A percentile compares a stretch with the other conserved stretches of the same genome.
These are phyloP conservation scores for Tetrax tetrax DNA, from an alignment of 2,113 vertebrate species.

Conservation along the genomic window DNA sequence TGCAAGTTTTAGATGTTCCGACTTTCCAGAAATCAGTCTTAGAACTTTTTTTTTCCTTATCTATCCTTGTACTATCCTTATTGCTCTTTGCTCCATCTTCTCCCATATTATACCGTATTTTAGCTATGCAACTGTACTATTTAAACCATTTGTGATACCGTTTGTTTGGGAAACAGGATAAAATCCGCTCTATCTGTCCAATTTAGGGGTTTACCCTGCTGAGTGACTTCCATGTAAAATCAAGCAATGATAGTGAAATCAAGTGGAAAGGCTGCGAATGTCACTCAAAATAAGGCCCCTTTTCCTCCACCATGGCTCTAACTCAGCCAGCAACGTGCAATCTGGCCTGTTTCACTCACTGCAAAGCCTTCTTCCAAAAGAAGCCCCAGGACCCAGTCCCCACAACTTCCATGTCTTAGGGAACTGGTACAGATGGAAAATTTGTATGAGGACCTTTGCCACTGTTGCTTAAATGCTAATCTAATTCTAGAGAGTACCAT, in stretches of 20 bases:
- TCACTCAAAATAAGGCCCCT: not conserved
- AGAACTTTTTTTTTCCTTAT: not conserved
- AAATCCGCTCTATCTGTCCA: not conserved
- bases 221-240: not conserved
- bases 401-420: not conserved
- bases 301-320: not conserved
- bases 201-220: not conserved
- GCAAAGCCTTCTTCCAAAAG: not conserved
- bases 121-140: not conserved
- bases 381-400: not conserved
- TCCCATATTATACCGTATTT: not conserved
- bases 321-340: not conserved
- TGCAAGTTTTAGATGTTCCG: conserved; percentile 29
- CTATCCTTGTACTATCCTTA: not conserved
- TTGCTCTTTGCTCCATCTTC: not conserved
- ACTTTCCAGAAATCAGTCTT: not conserved
- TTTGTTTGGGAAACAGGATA: conserved; percentile 15
- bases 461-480: not conserved
- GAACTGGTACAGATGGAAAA: not conserved
- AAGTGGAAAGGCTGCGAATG: not conserved
- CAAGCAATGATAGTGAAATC: not conserved
- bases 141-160: not conserved
- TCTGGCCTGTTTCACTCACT: not conserved
- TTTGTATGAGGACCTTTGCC: not conserved
- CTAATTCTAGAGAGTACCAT: not conserved